Evolutionary conservation across 2,888 invertebrate species (phyloP), one percentile per base, ranked within the genome.

Genomic region (Chydorus sphaericus): DNA sequence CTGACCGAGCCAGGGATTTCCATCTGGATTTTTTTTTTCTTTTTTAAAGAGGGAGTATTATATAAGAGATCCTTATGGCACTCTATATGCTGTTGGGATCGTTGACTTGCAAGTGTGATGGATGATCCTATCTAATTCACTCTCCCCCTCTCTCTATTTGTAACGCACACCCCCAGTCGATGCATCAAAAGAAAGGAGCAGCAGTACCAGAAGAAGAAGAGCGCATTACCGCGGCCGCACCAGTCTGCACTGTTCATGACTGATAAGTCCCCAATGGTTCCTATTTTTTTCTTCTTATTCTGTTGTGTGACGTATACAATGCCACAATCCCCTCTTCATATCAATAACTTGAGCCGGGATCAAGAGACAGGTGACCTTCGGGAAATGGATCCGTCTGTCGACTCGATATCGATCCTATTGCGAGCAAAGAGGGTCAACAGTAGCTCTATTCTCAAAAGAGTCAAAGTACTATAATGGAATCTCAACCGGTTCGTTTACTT

Each of bases 21-120:
- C 33, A 33, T 33, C 33, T 33, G 14, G 33, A 33, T 33, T 33
- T 33, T 14, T 33, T 14, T 33, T 33, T 14, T 33, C 33, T 33
- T 33, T 14, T 8, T 33, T 14, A 33, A 10, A 33, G 8, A 33
- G 33, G 14, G 33, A 8, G 14, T 10, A 33, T 33, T 14, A 33
- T 14, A 10, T 33, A 33, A 8, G 8, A 14, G 14, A 33, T 33
- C 33, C 33, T 33, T 14, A 33, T 33, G 33, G 20, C 44, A 44
- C 44, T 23, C 26, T 33, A 8, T 8, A 33, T 33, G 33, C 33
- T n/a, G n/a, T n/a, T n/a, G n/a, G n/a, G n/a, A n/a, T n/a, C n/a
- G n/a, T n/a, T n/a, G n/a, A n/a, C n/a, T n/a, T n/a, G n/a, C 26
- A 44, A 44, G 26, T 44, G 44, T 44, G 44, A 44, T 44, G 44